These are phyloP conservation scores for Anthonomus grandis DNA, from an alignment of 1,140 invertebrate genomes.

Conservation along the genomic window DNA sequence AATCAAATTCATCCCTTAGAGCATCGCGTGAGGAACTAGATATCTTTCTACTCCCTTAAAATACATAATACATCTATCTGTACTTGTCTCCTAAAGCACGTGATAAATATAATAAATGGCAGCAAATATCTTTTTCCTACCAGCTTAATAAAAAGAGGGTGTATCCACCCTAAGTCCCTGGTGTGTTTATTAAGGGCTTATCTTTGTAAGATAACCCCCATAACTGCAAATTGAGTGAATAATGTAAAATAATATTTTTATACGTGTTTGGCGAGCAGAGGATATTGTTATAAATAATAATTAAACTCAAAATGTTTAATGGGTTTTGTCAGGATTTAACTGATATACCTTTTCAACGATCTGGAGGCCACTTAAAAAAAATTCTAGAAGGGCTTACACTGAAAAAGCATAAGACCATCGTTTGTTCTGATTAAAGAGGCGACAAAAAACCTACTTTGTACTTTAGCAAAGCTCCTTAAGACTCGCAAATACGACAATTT, in stretches of 20 bases:
- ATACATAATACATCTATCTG: slow-evolving; percentile 19
- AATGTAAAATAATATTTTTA: slow-evolving; percentile 18
- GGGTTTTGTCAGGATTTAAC: no score
- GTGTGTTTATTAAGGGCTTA: slow-evolving; percentile 20
- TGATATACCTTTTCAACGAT: no score
- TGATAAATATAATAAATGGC: slow-evolving; percentile 26
- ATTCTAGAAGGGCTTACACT: no score
- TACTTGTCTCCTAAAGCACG: slow-evolving; percentile 26
- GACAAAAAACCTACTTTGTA: no score
- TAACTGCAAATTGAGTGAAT: slow-evolving; percentile 20
- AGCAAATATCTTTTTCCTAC: slow-evolving; percentile 23
- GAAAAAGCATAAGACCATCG: no score
- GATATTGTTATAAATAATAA: no score
- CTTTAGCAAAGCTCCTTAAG: no score
- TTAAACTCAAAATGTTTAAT: no score
- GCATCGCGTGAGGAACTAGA: slow-evolving; percentile 13
- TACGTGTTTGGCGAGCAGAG: no score
- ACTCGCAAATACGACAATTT: no score
- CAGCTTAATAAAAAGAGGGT: slow-evolving; percentile 18
- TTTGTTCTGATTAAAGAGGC: no score
- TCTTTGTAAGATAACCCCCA: slow-evolving; percentile 14
- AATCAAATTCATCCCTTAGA: slow-evolving; percentile 20
- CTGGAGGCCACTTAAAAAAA: no score
- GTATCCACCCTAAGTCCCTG: slow-evolving; percentile 9
- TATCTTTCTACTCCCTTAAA: slow-evolving; percentile 7